Conservation (phyloP, 2,113 vertebrate species). For the Pavo muticus region DNA sequence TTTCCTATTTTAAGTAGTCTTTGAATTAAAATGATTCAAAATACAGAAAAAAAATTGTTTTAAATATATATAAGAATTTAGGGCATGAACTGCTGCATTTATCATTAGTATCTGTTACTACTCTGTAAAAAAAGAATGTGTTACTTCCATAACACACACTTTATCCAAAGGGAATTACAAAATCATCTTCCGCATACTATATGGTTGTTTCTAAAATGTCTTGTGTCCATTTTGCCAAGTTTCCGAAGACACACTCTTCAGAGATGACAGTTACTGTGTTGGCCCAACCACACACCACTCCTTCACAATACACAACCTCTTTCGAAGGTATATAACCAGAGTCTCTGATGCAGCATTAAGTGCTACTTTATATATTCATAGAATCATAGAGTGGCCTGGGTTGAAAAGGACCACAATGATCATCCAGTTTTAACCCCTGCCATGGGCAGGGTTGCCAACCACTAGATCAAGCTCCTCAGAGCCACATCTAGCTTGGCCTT, state of each 20-base stretch:
- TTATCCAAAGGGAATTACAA: not conserved
- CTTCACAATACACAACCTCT: not conserved
- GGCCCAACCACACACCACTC: not conserved
- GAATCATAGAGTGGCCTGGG: no score
- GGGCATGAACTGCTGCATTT: not conserved
- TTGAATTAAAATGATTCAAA: slow-evolving; percentile 8
- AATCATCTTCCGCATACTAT: not conserved
- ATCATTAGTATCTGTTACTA: not conserved
- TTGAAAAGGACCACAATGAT: no score
- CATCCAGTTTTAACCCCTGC: no score
- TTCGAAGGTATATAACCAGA: not conserved
- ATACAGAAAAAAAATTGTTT: not conserved
- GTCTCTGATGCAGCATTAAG: not conserved
- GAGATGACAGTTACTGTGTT: not conserved
- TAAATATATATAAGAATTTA: not conserved
- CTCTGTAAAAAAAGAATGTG: not conserved
- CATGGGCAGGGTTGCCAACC: no score
- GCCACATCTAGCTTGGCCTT: no score
- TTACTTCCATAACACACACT: not conserved
- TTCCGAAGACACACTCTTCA: not conserved
- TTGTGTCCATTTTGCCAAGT: not conserved
- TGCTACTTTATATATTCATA: not conserved
- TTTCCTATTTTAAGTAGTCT: not conserved
- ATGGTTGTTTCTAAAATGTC: not conserved
- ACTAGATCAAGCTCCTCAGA: no score